Evolutionary conservation across 2,113 vertebrate genomes (phyloP), one percentile per base, ranked within the genome.

Genomic region (Motacilla alba): DNA sequence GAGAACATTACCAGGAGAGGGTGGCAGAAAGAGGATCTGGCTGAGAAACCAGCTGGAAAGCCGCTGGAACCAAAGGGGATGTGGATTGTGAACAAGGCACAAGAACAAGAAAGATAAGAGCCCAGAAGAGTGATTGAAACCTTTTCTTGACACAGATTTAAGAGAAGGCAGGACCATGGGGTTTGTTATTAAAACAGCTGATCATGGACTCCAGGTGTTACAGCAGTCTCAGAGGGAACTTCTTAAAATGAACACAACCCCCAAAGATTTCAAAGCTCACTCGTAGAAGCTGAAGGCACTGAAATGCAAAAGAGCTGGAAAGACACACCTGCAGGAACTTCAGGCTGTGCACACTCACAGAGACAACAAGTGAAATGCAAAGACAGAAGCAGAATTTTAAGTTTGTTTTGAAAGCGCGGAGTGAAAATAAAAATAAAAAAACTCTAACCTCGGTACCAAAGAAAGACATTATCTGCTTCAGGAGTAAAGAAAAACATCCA

Each of bases 361-460:
- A 59, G 58, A 50, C 19, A 26, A 26, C 6, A 15, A 80, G 43
- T 10, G 78, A 90, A 58, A 77, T 3, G 27, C 27, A 68, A 41
- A 70, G 47, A 46, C 2, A 85, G 44, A 63, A 67, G 62, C 0
- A 80, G 44, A 73, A 59, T 27, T 76, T 63, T 9, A 56, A 27
- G 35, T 8, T 68, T 11, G 17, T 28, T 91, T 90, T 73, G 53
- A 47, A 94, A 92, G 39, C 0, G 0, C 1, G 0, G 0, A 86
- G 63, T 47, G 60, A 66, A 86, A 92, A 90, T 46, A 93, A 67
- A 46, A 92, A 94, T 44, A 43, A 93, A 75, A 75, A 91, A 69
- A 8, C 15, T 90, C 87, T 93, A 95, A 94, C 90, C 90, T 94
- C 72, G 41, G 1, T 28, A 88, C 5, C 14, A 39, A 55, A 81